Evolutionary conservation across 64 coral and sea anemone genomes (phyloP), one percentile per base, ranked within the genome.

Genomic region (Stylophora pistillata): DNA sequence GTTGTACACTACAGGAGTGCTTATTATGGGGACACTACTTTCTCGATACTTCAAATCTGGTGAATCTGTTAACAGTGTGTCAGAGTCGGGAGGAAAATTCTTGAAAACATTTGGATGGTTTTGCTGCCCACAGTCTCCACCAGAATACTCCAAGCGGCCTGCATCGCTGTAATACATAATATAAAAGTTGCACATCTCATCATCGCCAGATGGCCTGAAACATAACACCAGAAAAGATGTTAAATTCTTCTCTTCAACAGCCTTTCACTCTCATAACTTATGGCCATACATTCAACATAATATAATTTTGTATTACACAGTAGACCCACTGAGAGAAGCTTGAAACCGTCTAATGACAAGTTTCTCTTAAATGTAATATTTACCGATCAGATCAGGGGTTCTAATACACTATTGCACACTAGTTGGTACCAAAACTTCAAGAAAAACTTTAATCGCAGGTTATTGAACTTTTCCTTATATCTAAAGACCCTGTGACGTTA

Each of bases 141-240:
- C 85, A 15, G 61, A 28, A 30, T 88, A 68, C 20, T 93, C 47
- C 0, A 56, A 74, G 20, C 33, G 74, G 5, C 27, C 28, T 55
- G 91, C 63, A 56, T 81, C 25, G 25, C 76, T 69, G 55, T 81
- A 93, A 20, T 88, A 93, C 91, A 93, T 93, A 21, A 93, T 87
- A 77, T 93, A 93, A 71, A 93, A 93, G 66, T 93, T 93, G 33
- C 91, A 93, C 91, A 93, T 93, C 21, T 93, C 91, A 93, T 93
- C 91, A 37, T 68, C 15, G 53, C 82, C 82, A n/a, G 82, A n/a
- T 31, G 90, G 4, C 73, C 90, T 92, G 83, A 71, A 86, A 92
- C 37, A 62, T n/a, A 0, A 32, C 20, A n/a, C 0, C 7, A 27
- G 26, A 66, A 68, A 68, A 20, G 7, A 64, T 6, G 23, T 9